These are phyloP conservation scores for Watsonalla binaria DNA, from an alignment of 2,888 invertebrate species.

Conservation along the genomic window DNA sequence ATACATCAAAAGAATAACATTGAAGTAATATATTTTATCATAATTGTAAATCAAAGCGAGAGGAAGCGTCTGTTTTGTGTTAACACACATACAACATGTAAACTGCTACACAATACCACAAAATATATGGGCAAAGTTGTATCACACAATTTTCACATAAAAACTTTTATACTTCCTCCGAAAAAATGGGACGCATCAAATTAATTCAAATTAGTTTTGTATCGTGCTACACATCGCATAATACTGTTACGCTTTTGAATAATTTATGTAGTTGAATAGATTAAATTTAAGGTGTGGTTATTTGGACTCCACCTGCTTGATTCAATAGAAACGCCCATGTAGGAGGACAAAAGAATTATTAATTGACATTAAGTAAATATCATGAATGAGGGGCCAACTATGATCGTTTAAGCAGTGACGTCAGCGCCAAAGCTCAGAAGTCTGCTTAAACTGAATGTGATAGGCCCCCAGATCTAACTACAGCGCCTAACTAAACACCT, in stretches of 20 bases:
- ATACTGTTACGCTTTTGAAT: slow-evolving; percentile 62
- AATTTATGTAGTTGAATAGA: slow-evolving; percentile 54
- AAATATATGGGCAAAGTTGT: slow-evolving; percentile 40
- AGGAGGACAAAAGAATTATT: slow-evolving; percentile 12
- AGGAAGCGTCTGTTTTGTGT: slow-evolving; percentile 55
- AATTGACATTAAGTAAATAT: slow-evolving; percentile 2
- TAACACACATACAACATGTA: slow-evolving; percentile 25
- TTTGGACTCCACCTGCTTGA: slow-evolving; percentile 56
- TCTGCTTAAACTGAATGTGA: too few species aligned
- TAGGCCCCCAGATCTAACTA: too few species aligned
- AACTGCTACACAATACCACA: slow-evolving; percentile 44
- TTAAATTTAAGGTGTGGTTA: slow-evolving; percentile 66
- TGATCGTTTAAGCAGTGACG: too few species aligned
- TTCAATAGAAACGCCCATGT: slow-evolving; percentile 47
- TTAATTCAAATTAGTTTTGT: slow-evolving; percentile 64
- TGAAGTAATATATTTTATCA: slow-evolving; percentile 19
- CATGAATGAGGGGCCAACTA: neutral
- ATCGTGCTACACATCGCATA: slow-evolving; percentile 56
- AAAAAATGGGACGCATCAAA: slow-evolving; percentile 52
- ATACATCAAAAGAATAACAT: neutral
- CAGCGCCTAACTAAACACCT: too few species aligned
- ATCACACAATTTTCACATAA: slow-evolving; percentile 38
- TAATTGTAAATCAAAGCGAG: slow-evolving; percentile 41
- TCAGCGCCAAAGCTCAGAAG: too few species aligned
- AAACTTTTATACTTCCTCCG: slow-evolving; percentile 52